These are phyloP conservation scores for Trachymyrmex cornetzi DNA, from an alignment of 1,140 invertebrate species.

Conservation along the genomic window DNA sequence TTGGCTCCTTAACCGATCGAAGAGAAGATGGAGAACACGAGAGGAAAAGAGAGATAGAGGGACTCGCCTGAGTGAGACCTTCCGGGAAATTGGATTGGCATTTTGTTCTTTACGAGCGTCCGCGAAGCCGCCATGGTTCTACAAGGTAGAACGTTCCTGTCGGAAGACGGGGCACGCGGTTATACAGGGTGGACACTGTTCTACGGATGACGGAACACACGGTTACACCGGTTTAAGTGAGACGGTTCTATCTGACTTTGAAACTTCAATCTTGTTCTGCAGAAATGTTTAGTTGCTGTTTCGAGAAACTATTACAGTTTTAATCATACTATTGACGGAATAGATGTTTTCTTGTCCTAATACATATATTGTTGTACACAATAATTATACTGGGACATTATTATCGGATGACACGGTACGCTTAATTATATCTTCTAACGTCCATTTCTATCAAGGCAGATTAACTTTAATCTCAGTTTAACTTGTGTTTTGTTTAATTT, in stretches of 20 bases:
- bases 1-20: conserved; percentile 39
- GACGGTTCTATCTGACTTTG: not conserved
- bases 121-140: conserved; percentile 36
- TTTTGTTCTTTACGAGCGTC: conserved; percentile 63
- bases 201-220: conserved; percentile 24
- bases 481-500: too few relatives aligned
- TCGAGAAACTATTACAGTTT: not conserved
- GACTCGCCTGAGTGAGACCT: conserved; percentile 56
- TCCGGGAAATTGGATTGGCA: conserved; percentile 67
- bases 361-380: not conserved
- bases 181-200: conserved; percentile 51
- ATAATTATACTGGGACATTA: not conserved
- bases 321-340: not conserved
- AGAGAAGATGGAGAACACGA: conserved; percentile 14
- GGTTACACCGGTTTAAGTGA: not conserved
- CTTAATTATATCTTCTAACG: too few relatives aligned
- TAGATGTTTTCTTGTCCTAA: not conserved
- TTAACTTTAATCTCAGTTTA: too few relatives aligned
- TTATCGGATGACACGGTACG: not conserved
- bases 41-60: not conserved
- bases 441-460: too few relatives aligned
- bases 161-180: conserved; percentile 44
- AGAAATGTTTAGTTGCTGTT: not conserved
- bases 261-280: not conserved
- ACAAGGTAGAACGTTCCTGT: conserved; percentile 55